A percentile compares a stretch with the other conserved stretches of the same genome.
These are phyloP conservation scores for Gobius niger DNA, from an alignment of 2,113 vertebrate genomes.

Conservation along the genomic window DNA sequence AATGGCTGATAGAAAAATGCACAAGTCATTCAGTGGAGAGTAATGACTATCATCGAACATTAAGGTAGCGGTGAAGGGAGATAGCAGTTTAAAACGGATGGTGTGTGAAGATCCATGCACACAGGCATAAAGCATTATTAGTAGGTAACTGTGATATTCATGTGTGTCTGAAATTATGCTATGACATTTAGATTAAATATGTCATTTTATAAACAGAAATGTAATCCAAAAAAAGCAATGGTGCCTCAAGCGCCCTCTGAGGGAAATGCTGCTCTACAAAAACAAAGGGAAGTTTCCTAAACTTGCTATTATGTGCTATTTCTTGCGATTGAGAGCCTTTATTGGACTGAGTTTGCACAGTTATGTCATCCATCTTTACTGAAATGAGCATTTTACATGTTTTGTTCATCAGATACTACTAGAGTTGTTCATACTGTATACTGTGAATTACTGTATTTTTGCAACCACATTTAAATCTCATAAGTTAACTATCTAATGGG, in stretches of 20 bases:
- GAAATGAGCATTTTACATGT: too few relatives aligned
- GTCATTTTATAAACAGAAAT: neutral
- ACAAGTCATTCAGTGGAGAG: conserved; percentile 48
- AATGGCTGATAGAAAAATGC: conserved; percentile 44
- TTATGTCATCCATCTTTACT: too few relatives aligned
- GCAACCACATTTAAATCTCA: too few relatives aligned
- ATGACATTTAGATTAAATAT: neutral
- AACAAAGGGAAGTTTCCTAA: too few relatives aligned
- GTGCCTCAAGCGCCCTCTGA: neutral
- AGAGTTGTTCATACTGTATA: too few relatives aligned
- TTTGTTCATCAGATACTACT: too few relatives aligned
- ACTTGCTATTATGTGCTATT: too few relatives aligned
- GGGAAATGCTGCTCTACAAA: too few relatives aligned
- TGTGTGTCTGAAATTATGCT: neutral
- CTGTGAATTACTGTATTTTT: too few relatives aligned
- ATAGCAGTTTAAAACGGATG: conserved; percentile 8
- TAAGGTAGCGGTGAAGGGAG: conserved; percentile 16
- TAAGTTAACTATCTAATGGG: too few relatives aligned
- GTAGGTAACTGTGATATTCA: neutral
- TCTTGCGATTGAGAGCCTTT: too few relatives aligned
- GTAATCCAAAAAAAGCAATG: neutral
- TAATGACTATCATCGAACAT: conserved; percentile 32
- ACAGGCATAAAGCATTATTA: neutral
- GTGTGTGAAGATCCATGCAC: neutral
- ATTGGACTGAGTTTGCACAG: too few relatives aligned